These are phyloP conservation scores for Poecile atricapillus DNA, from an alignment of 2,113 vertebrate genomes.

Conservation along the genomic window DNA sequence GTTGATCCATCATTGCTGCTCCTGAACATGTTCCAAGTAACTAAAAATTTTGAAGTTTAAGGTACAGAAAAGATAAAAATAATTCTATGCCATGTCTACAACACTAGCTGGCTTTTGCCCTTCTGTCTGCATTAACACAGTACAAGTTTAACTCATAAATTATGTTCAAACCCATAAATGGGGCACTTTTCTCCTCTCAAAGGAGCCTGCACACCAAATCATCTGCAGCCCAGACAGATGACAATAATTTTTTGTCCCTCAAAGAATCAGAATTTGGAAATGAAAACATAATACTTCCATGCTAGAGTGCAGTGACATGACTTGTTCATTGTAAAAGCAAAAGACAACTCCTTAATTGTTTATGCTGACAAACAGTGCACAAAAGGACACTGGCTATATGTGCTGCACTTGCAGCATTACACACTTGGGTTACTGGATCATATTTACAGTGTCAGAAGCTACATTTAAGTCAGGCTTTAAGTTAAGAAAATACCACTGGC, in stretches of 20 bases:
- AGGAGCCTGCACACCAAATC: background rate
- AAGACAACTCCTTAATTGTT: constrained; percentile 2
- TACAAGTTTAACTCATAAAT: background rate
- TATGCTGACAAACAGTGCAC: background rate
- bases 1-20: background rate
- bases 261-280: constrained; percentile 1
- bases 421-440: background rate
- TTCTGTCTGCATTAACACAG: background rate
- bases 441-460: background rate
- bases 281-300: background rate
- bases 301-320: background rate
- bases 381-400: background rate
- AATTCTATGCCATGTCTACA: accelerated
- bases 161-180: background rate
- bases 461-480: background rate
- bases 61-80: background rate
- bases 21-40: background rate
- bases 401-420: background rate
- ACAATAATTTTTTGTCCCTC: background rate
- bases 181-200: background rate
- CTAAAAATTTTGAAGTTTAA: background rate
- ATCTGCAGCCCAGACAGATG: background rate
- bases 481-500: background rate
- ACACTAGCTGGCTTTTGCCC: background rate
- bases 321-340: background rate